Conservation (phyloP, 2,113 vertebrate genomes). For the Dryoscopus gambensis region DNA sequence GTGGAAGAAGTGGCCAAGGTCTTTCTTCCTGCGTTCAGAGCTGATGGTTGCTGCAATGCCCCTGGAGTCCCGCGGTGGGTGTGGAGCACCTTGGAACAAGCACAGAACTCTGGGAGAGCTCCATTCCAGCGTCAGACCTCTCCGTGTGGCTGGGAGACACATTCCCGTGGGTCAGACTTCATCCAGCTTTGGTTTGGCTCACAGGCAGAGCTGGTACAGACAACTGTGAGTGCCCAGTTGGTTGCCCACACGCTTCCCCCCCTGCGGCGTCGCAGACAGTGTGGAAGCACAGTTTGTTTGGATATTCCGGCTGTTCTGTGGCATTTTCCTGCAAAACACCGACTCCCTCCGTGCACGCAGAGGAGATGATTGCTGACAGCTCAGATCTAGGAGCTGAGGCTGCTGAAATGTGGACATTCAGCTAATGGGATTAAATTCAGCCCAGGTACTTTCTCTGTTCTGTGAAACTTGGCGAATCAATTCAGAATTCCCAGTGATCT, state of each 20-base stretch:
- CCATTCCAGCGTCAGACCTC: neutral
- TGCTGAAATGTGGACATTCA: neutral
- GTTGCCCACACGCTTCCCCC: neutral
- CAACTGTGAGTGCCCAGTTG: neutral
- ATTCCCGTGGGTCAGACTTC: neutral
- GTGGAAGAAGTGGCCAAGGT: neutral
- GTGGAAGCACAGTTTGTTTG: neutral
- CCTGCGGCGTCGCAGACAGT: fast-evolving
- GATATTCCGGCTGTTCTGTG: neutral
- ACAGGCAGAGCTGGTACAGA: neutral
- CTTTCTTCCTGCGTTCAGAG: neutral
- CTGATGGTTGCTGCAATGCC: neutral
- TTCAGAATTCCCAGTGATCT: constrained; percentile 14
- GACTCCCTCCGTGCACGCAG: neutral
- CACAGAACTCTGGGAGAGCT: neutral
- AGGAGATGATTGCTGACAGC: neutral
- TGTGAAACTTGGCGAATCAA: neutral
- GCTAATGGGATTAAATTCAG: constrained; percentile 11
- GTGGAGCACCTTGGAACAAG: neutral
- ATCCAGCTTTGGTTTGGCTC: neutral
- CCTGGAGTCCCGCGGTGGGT: neutral
- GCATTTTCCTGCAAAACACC: neutral
- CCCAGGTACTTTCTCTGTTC: neutral
- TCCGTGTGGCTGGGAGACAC: neutral
- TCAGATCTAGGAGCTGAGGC: neutral